A percentile compares a stretch with the other conserved stretches of the same genome.
These are phyloP conservation scores for Lottia scabra DNA, from an alignment of 2,888 invertebrate species.

Conservation along the genomic window DNA sequence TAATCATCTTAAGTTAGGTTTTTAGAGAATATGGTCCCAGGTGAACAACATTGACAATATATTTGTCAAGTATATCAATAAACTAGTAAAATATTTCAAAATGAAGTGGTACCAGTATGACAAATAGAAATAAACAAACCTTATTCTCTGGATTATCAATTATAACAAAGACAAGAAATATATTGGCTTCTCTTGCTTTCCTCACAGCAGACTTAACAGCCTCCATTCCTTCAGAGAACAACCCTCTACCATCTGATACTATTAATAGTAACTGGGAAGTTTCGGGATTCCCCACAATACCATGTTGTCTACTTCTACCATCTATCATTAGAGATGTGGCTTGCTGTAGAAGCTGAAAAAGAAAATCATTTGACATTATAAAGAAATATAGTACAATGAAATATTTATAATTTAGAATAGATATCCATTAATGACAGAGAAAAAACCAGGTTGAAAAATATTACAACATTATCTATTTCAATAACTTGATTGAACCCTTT, in stretches of 20 bases:
- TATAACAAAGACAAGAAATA: conserved; percentile 95
- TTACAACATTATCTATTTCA: too few species aligned
- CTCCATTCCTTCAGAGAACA: conserved; percentile 85
- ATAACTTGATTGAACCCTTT: too few species aligned
- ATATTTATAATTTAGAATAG: too few species aligned
- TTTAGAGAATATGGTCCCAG: too few species aligned
- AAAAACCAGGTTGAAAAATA: too few species aligned
- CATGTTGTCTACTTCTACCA: conserved; percentile 47
- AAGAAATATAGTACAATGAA: too few species aligned
- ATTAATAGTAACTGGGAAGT: conserved; percentile 86
- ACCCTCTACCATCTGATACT: conserved; percentile 94
- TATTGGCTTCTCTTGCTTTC: conserved; percentile 82
- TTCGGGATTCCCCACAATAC: conserved; percentile 43
- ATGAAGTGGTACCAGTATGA: too few species aligned
- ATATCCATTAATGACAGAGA: too few species aligned
- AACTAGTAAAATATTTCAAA: too few species aligned
- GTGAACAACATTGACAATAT: too few species aligned
- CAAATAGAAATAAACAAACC: conserved; percentile 71
- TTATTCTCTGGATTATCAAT: conserved; percentile 93
- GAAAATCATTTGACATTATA: background rate
- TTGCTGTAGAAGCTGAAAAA: conserved; percentile 78
- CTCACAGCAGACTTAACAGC: conserved; percentile 83
- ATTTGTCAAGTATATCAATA: too few species aligned
- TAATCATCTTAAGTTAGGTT: too few species aligned
- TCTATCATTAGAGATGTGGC: conserved; percentile 76